A percentile compares a stretch with the other conserved stretches of the same genome.
These are phyloP conservation scores for Plagodis dolabraria DNA, from an alignment of 2,888 invertebrate species.

Conservation along the genomic window DNA sequence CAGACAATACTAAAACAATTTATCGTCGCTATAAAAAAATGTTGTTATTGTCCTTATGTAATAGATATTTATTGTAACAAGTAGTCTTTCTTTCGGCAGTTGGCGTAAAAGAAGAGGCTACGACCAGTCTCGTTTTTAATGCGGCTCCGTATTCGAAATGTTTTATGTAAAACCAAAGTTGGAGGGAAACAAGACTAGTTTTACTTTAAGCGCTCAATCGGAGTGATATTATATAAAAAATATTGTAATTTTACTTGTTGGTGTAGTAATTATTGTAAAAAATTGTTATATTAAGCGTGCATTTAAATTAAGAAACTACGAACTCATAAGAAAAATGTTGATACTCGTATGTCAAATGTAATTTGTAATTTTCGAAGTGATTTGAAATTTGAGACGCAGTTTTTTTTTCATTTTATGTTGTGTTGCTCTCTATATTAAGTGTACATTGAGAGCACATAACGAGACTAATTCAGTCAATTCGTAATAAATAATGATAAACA, in stretches of 20 bases:
- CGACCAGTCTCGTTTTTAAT: conserved; percentile 65
- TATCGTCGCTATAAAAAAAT: conserved; percentile 19
- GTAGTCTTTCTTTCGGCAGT: conserved; percentile 51
- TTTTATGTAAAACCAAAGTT: conserved; percentile 66
- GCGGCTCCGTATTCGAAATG: conserved; percentile 75
- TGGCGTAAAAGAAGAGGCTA: conserved; percentile 73
- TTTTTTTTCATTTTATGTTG: conserved; percentile 17
- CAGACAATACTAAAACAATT: conserved; percentile 9
- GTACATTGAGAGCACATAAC: background rate
- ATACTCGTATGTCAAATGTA: conserved; percentile 7
- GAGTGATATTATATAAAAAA: conserved; percentile 24
- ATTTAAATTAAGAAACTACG: conserved; percentile 24
- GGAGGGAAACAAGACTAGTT: conserved; percentile 44
- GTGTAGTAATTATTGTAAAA: conserved; percentile 44
- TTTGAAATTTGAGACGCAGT: conserved; percentile 14
- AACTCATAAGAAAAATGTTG: conserved; percentile 23
- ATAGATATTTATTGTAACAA: conserved; percentile 22
- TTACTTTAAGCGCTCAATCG: conserved; percentile 17
- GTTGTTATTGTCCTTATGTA: conserved; percentile 17
- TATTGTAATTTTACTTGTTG: conserved; percentile 39
- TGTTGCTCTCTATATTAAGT: background rate
- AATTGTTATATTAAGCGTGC: conserved; percentile 32
- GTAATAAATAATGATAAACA: conserved; percentile 5
- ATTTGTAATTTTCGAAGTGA: conserved; percentile 11
- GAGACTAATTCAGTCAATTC: background rate